Evolutionary conservation across 2,113 vertebrate genomes (phyloP).

Genomic region (Notechis scutatus): DNA sequence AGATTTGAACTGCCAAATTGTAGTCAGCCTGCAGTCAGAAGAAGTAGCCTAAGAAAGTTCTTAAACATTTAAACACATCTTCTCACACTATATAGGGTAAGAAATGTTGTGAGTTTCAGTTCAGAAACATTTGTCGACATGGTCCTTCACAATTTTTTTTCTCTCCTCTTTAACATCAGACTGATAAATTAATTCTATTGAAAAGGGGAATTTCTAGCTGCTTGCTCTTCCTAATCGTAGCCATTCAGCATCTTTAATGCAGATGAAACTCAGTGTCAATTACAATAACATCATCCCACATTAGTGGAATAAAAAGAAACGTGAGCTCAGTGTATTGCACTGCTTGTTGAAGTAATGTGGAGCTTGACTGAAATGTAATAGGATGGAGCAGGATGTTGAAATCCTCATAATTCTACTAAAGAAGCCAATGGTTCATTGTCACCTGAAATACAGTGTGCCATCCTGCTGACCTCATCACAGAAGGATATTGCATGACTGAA

Average conservation of each 20-base stretch:
- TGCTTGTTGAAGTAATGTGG: background rate
- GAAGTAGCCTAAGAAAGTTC: background rate
- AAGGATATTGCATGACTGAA: constrained; percentile 14
- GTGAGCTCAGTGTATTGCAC: background rate
- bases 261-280: background rate
- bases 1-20: no score
- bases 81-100: background rate
- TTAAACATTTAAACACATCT: background rate
- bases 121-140: background rate
- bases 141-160: background rate
- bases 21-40: no score
- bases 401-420: constrained; percentile 1
- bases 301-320: background rate
- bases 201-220: background rate
- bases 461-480: constrained; percentile 10
- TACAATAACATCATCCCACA: background rate
- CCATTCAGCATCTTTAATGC: background rate
- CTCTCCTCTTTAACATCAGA: background rate
- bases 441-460: constrained; percentile 11
- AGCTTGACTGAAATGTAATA: background rate
- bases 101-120: background rate
- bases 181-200: background rate
- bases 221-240: background rate
- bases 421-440: constrained; percentile 10
- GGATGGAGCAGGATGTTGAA: background rate